Conservation (phyloP, 2,113 vertebrate species). For the Phalacrocorax pelagicus region DNA sequence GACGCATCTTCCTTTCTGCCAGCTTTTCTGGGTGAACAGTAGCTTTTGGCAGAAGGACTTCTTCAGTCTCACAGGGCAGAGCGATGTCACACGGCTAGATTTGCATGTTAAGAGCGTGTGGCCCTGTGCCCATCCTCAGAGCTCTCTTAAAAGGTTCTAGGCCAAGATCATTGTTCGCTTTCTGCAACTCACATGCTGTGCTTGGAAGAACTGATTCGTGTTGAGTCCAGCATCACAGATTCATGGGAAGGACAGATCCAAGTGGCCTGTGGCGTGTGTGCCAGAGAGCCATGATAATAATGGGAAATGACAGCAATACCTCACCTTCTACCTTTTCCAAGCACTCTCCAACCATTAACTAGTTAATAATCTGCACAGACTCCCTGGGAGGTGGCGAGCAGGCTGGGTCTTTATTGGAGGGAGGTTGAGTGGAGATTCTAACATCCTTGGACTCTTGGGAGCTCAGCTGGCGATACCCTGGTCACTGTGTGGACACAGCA, state of each 20-base stretch:
- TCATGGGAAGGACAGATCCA: background rate
- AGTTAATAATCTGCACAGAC: background rate
- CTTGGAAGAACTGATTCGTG: background rate
- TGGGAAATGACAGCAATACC: background rate
- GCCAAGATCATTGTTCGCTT: background rate
- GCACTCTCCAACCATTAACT: background rate
- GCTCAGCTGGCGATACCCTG: background rate
- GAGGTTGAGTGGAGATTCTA: background rate
- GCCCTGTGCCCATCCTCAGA: background rate
- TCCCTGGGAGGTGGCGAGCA: background rate
- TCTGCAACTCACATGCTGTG: background rate
- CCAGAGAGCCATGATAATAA: background rate
- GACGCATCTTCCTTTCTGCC: background rate
- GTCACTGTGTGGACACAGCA: background rate
- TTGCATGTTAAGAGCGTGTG: background rate
- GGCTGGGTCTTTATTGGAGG: background rate
- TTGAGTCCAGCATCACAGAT: background rate
- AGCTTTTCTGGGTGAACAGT: background rate
- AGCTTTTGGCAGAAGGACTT: background rate
- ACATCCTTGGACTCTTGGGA: background rate
- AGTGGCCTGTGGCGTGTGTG: background rate
- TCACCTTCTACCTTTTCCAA: background rate
- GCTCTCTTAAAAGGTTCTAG: background rate
- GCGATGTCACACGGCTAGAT: accelerated
- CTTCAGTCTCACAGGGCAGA: background rate